Percentiles rank a stretch among this genome's conserved stretches.
Conservation (phyloP, 2,113 vertebrate genomes). For the Apteryx owenii region DNA sequence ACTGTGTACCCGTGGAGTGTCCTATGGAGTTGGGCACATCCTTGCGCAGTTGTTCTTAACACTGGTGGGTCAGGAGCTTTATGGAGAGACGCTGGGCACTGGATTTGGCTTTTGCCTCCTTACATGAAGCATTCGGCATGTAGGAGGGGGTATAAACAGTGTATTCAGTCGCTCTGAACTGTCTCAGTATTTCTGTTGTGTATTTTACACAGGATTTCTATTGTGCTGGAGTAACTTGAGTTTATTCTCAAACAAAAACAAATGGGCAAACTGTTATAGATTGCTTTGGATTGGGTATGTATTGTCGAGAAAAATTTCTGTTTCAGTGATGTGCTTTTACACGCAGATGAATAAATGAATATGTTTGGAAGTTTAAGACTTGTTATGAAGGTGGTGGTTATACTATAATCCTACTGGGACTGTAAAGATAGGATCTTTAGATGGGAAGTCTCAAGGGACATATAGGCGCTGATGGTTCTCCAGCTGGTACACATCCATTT, state of each 20-base stretch:
- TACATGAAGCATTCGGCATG: not conserved
- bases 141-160: not conserved
- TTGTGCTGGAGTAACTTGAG: not conserved
- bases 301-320: not conserved
- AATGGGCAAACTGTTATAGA: not conserved
- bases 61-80: not conserved
- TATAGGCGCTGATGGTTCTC: not conserved
- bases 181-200: not conserved
- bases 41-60: not conserved
- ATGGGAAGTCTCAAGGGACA: not conserved
- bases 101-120: not conserved
- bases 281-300: not conserved
- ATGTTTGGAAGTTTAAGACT: not conserved
- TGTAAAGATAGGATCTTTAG: not conserved
- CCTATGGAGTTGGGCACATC: not conserved
- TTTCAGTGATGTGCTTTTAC: not conserved
- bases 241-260: conserved; percentile 1
- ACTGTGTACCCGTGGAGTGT: no score
- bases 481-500: not conserved
- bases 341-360: not conserved
- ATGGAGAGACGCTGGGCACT: rapidly evolving
- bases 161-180: not conserved
- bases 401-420: not conserved
- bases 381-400: not conserved
- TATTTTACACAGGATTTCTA: not conserved